Percentiles rank a stretch among this genome's conserved stretches.
These are phyloP conservation scores for Phoebastria nigripes DNA, from an alignment of 2,797 vertebrate species.

Conservation along the genomic window DNA sequence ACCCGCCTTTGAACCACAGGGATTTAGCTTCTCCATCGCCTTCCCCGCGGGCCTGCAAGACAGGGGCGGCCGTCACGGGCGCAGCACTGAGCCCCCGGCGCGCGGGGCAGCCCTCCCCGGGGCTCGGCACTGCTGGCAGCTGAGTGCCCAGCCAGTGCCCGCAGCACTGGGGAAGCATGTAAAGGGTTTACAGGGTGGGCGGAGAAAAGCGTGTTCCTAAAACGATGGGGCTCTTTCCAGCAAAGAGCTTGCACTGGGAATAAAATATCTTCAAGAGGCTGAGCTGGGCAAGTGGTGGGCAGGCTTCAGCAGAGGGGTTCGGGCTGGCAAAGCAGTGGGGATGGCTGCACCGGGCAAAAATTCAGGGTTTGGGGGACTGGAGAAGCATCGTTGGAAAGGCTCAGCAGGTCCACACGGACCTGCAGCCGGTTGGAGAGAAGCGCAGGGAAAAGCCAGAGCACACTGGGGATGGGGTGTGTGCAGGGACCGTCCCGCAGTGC, in stretches of 20 bases:
- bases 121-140: background rate
- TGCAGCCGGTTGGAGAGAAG: background rate
- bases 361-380: background rate
- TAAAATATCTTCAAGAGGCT: background rate
- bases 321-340: background rate
- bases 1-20: conserved; percentile 95
- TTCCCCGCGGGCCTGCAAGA: conserved; percentile 87
- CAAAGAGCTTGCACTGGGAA: background rate
- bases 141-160: accelerated
- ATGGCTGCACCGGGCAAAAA: background rate
- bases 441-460: background rate
- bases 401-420: background rate
- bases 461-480: background rate
- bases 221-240: background rate
- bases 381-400: background rate
- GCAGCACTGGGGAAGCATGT: background rate
- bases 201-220: background rate
- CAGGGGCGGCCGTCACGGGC: background rate
- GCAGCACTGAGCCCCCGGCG: background rate
- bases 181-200: background rate
- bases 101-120: background rate
- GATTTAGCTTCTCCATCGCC: conserved; percentile 85
- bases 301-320: background rate
- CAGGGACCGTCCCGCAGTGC: background rate
- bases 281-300: background rate